Conservation (phyloP, 2,888 invertebrate genomes). For the Nomada fabriciana region DNA sequence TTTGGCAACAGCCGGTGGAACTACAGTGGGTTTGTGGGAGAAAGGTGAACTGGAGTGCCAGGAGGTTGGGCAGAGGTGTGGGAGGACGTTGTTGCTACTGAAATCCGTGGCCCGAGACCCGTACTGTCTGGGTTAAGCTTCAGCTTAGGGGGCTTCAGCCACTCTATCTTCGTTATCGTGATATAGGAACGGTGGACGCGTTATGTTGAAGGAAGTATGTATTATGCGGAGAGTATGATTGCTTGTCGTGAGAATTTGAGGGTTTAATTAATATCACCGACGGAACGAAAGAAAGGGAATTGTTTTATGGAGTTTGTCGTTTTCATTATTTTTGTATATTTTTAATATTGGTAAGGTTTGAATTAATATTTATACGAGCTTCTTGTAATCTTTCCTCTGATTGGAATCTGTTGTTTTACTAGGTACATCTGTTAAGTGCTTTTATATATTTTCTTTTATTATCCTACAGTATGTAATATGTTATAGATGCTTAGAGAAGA, state of each 20-base stretch:
- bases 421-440: no score
- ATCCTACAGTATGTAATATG: no score
- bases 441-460: no score
- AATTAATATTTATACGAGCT: no score
- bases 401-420: no score
- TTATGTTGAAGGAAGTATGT: neutral
- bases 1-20: constrained; percentile 8
- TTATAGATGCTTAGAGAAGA: no score
- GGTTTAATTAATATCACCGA: neutral
- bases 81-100: constrained; percentile 25
- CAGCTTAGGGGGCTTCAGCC: constrained; percentile 5
- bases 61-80: constrained; percentile 10
- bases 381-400: no score
- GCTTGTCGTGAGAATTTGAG: neutral
- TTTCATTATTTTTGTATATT: neutral
- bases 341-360: neutral
- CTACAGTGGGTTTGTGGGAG: constrained; percentile 10
- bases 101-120: constrained; percentile 37
- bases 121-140: constrained; percentile 12
- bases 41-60: neutral
- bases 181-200: constrained; percentile 2
- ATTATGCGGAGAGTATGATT: neutral
- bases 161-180: constrained; percentile 33
- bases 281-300: neutral
- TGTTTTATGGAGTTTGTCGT: neutral